These are phyloP conservation scores for Grantiella picta DNA, from an alignment of 2,113 vertebrate genomes.

Conservation along the genomic window DNA sequence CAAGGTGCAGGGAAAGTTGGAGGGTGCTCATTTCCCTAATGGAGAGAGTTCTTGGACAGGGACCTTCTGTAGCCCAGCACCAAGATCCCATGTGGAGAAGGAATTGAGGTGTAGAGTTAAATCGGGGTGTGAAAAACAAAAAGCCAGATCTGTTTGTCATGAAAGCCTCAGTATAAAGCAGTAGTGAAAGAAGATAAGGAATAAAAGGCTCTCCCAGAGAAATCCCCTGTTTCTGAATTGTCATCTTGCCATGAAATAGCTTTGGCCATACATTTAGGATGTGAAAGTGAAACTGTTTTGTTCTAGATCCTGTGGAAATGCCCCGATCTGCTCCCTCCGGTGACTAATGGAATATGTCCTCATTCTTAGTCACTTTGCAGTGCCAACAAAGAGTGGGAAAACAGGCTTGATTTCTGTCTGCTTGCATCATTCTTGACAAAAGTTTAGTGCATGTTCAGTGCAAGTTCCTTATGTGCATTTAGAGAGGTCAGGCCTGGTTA, in stretches of 20 bases:
- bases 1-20: not conserved
- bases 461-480: not conserved
- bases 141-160: not conserved
- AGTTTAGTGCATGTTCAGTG: not conserved
- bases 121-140: not conserved
- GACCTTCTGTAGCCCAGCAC: not conserved
- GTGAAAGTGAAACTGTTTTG: not conserved
- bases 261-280: not conserved
- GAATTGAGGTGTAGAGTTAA: not conserved
- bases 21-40: not conserved
- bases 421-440: not conserved
- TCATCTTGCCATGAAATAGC: not conserved
- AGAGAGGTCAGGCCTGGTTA: not conserved
- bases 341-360: not conserved
- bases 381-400: not conserved
- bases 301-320: not conserved
- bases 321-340: not conserved
- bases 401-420: not conserved
- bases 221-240: not conserved
- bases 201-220: not conserved
- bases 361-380: not conserved
- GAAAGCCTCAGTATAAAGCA: not conserved
- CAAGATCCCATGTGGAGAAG: rapidly evolving
- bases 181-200: not conserved
- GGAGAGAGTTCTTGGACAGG: not conserved